phyloP scores from a whole-genome alignment of 2,888 invertebrate species.

The Cephus spinipes region DNA sequence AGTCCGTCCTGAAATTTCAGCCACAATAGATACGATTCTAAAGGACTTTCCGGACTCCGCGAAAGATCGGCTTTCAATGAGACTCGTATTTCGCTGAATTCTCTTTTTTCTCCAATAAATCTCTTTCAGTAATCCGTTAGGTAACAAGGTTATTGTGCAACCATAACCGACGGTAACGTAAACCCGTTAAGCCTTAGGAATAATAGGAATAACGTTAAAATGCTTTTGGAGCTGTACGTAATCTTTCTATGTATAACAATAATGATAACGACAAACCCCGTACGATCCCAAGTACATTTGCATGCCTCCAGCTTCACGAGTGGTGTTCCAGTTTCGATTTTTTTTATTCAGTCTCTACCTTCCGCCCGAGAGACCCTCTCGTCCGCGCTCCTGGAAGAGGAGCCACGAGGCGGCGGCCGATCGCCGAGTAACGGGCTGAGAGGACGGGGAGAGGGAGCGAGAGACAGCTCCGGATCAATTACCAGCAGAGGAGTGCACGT shows the following conservation, averaged over 20 bases:
- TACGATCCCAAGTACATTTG: background rate
- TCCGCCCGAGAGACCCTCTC: background rate
- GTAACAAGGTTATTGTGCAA: background rate
- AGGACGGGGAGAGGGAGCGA: background rate
- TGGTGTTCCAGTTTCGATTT: background rate
- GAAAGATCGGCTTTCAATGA: background rate
- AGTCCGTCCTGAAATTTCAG: background rate
- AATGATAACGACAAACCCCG: background rate
- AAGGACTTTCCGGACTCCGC: background rate
- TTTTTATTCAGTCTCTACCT: background rate
- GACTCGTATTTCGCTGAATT: background rate
- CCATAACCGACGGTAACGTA: background rate
- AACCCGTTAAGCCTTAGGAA: background rate
- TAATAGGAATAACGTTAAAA: background rate
- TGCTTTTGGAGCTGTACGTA: background rate
- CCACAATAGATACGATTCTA: background rate
- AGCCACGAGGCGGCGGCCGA: background rate
- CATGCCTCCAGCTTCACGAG: background rate
- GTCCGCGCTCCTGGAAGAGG: background rate
- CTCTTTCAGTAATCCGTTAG: background rate
- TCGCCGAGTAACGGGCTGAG: background rate
- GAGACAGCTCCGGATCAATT: background rate
- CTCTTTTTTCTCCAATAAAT: background rate
- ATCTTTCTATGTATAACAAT: background rate
- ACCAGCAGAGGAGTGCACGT: background rate